phyloP scores from a whole-genome alignment of 2,888 invertebrate genomes.

The Drosophila setosimentum region DNA sequence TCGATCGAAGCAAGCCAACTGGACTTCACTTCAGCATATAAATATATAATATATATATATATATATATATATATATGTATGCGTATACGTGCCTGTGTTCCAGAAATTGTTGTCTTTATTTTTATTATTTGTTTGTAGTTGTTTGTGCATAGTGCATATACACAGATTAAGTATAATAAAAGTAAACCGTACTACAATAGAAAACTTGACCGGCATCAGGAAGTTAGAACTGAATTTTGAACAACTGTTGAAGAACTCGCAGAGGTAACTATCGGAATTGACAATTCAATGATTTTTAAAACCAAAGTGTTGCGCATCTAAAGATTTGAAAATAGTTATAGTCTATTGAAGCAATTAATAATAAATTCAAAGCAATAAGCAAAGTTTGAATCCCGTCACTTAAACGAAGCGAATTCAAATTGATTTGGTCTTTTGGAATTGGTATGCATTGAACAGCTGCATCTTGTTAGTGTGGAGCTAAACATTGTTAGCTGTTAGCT shows the following conservation, averaged over 20 bases:
- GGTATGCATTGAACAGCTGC: constrained; percentile 5
- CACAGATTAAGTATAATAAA: constrained; percentile 21
- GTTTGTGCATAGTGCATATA: constrained; percentile 7
- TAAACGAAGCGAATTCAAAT: neutral
- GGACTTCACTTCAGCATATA: constrained; percentile 35
- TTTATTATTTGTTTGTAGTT: constrained; percentile 26
- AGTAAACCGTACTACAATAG: constrained; percentile 24
- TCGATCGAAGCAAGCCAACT: constrained; percentile 62
- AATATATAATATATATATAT: neutral
- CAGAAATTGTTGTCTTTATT: constrained; percentile 24
- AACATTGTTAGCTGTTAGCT: constrained; percentile 30
- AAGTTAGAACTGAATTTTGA: constrained; percentile 12
- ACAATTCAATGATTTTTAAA: constrained; percentile 6
- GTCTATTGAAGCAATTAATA: neutral
- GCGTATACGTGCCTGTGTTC: constrained; percentile 23
- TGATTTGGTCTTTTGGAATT: constrained; percentile 23
- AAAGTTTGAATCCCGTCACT: neutral
- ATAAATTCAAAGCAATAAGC: neutral
- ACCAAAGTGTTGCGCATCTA: neutral
- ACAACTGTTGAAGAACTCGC: constrained; percentile 1
- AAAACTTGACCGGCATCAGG: constrained; percentile 25
- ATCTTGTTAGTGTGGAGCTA: constrained; percentile 37
- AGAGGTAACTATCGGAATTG: constrained; percentile 4
- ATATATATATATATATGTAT: no score
- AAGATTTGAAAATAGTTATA: neutral